Evolutionary conservation across 2,888 invertebrate genomes (phyloP), one percentile per base, ranked within the genome.

Genomic region (Phymatocera aterrima): DNA sequence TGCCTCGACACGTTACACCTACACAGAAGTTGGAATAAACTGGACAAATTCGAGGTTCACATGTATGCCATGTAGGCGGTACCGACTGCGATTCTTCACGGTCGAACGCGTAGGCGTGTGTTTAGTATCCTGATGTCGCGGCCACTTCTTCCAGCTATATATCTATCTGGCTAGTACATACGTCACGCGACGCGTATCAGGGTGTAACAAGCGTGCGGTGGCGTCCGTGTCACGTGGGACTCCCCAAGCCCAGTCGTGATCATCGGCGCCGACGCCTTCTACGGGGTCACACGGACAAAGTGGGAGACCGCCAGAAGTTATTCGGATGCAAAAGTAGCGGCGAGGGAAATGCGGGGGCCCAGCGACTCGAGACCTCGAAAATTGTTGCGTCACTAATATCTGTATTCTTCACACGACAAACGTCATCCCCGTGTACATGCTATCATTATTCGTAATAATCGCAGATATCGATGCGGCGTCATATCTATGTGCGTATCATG

Each of bases 111-210:
- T 83, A 81, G 79, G 83, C 83, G 84, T 83, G 85, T 83, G 83
- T 85, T 84, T 82, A 84, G 84, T 85, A 85, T 84, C 84, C 85
- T 84, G 86, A 87, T 85, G 85, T 83, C 84, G 82, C 80, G 81
- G 80, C 83, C 81, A 81, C 82, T n/a, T 64, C 61, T 64, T 37
- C 31, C 37, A 15, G 61, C 37, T 15, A 64, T 68, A 82, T 72
- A 80, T n/a, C n/a, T n/a, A n/a, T n/a, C n/a, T n/a, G n/a, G n/a
- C n/a, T n/a, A n/a, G n/a, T n/a, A n/a, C n/a, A n/a, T 83, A 82
- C 84, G 85, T 85, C 86, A 87, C 86, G 85, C 85, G 84, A 85
- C 82, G 83, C 84, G 83, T 85, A 85, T 84, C 81, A 81, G 82
- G 81, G 81, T 84, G 80, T 84, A 85, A 86, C 84, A 82, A 85